These are phyloP conservation scores for Festucalex cinctus DNA, from an alignment of 2,113 vertebrate genomes.

Conservation along the genomic window DNA sequence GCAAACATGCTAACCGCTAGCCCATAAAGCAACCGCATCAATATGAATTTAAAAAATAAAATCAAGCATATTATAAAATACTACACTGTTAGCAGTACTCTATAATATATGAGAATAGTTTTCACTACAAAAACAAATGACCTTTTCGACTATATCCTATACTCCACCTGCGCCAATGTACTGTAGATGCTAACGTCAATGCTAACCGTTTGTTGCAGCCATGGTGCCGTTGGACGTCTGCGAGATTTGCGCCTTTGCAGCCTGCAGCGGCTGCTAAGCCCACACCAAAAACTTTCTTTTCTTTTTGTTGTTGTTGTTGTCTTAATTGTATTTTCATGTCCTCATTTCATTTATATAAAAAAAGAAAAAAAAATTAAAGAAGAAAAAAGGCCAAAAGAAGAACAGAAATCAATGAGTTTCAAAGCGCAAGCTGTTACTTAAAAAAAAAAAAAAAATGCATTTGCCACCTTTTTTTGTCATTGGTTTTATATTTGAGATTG, in stretches of 20 bases:
- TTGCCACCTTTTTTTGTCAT: constrained; percentile 18
- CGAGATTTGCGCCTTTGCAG: constrained; percentile 82
- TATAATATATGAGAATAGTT: no score
- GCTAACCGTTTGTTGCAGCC: constrained; percentile 23
- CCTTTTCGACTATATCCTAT: not conserved
- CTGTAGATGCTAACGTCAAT: not conserved
- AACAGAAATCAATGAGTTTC: constrained; percentile 16
- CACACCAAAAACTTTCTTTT: constrained; percentile 15
- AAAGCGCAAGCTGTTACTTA: constrained; percentile 65
- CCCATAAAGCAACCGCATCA: no score
- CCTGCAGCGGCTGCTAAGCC: constrained; percentile 80
- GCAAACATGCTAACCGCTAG: no score
- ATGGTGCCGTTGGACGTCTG: constrained; percentile 68
- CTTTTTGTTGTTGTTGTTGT: no score
- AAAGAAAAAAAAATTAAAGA: not conserved
- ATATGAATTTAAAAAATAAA: no score
- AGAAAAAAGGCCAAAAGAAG: constrained; percentile 3
- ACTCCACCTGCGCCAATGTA: not conserved
- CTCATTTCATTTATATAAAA: not conserved
- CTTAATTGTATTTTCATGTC: not conserved
- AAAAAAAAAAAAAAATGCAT: constrained; percentile 4
- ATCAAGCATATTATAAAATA: no score
- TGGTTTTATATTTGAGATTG: constrained; percentile 25
- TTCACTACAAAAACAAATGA: no score
- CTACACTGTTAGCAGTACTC: no score